phyloP scores from a whole-genome alignment of 2,888 invertebrate genomes.

The Anoncus sp. region DNA sequence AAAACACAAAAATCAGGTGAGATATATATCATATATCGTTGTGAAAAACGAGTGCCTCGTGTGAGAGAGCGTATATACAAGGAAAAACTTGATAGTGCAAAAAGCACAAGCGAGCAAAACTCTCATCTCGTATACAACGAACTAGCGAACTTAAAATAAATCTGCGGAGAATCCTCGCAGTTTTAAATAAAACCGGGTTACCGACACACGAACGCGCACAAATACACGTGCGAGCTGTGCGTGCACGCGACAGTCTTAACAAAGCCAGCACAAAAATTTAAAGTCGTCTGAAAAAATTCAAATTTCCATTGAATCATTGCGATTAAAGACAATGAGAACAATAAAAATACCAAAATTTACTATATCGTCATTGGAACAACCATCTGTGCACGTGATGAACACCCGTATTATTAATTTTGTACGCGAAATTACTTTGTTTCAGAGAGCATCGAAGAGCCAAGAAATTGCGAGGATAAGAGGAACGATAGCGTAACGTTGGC shows the following conservation, averaged over 20 bases:
- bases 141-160: constrained; percentile 77
- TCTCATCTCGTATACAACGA: constrained; percentile 37
- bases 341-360: background rate
- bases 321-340: constrained; percentile 11
- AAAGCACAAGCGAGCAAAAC: constrained; percentile 19
- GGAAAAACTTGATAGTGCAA: background rate
- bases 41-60: background rate
- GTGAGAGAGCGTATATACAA: background rate
- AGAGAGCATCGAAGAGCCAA: constrained; percentile 36
- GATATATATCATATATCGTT: constrained; percentile 9
- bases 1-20: constrained; percentile 72
- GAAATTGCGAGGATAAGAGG: constrained; percentile 12
- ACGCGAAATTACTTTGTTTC: constrained; percentile 22
- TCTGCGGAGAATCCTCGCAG: constrained; percentile 76
- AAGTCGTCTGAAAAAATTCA: constrained; percentile 29
- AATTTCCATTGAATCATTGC: constrained; percentile 30
- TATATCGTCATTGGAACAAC: too few species aligned
- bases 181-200: constrained; percentile 80
- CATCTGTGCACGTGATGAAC: background rate
- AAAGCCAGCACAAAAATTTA: constrained; percentile 22
- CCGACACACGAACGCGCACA: constrained; percentile 62
- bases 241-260: too few species aligned
- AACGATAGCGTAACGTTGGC: constrained; percentile 18
- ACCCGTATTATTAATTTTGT: background rate
- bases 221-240: too few species aligned